A percentile compares a stretch with the other conserved stretches of the same genome.
phyloP scores from a whole-genome alignment of 1,140 invertebrate genomes.

The Heliconius melpomene region DNA sequence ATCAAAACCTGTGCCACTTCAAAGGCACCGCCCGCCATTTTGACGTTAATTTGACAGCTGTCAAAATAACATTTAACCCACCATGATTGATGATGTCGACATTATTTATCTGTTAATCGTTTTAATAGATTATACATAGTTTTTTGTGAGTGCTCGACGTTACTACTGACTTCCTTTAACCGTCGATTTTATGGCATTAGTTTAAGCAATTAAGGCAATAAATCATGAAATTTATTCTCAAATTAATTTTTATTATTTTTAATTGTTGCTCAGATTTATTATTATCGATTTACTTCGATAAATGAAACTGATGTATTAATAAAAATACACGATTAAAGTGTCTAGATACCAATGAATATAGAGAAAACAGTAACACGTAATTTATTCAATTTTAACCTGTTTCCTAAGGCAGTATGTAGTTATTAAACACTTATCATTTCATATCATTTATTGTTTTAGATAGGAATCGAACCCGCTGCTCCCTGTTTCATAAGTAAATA shows the following conservation, averaged over 20 bases:
- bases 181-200: neutral
- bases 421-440: no score
- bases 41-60: conserved; percentile 63
- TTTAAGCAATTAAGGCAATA: conserved; percentile 1
- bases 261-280: neutral
- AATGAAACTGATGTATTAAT: neutral
- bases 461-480: neutral
- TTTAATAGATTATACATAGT: conserved; percentile 2
- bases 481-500: neutral
- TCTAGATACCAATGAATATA: neutral
- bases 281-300: neutral
- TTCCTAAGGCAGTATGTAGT: no score
- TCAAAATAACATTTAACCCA: conserved; percentile 54
- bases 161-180: conserved; percentile 6
- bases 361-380: neutral
- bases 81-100: conserved; percentile 48
- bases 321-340: neutral
- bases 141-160: neutral
- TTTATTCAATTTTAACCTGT: no score
- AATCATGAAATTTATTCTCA: neutral
- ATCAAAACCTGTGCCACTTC: conserved; percentile 15
- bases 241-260: neutral
- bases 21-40: conserved; percentile 35
- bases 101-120: conserved; percentile 14
- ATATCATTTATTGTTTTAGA: neutral